phyloP scores from a whole-genome alignment of 2,888 invertebrate genomes.

The Hemaris fuciformis region DNA sequence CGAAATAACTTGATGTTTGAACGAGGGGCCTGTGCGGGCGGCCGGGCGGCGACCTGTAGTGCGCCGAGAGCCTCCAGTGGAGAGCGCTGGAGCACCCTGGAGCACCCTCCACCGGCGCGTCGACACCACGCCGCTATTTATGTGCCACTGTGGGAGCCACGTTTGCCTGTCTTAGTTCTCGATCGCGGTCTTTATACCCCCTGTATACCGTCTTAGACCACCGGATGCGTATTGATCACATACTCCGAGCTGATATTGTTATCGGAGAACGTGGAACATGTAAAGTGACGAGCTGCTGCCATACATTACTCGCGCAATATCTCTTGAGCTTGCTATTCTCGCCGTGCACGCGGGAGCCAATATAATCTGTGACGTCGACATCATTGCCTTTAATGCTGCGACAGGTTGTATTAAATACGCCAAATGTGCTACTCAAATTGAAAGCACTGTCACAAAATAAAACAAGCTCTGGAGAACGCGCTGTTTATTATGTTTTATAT shows the following conservation, averaged over 20 bases:
- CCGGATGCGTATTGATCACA: not conserved
- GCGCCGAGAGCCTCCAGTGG: not conserved
- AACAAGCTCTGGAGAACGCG: too few relatives aligned
- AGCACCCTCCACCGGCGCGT: not conserved
- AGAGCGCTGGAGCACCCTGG: not conserved
- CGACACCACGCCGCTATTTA: not conserved
- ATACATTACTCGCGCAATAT: not conserved
- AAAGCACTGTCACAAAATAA: too few relatives aligned
- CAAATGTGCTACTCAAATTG: too few relatives aligned
- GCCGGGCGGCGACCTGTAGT: not conserved
- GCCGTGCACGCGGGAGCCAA: not conserved
- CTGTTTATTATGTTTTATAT: too few relatives aligned
- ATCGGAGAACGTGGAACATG: not conserved
- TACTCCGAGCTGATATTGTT: too few relatives aligned
- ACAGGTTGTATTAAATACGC: too few relatives aligned
- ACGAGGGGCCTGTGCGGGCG: not conserved
- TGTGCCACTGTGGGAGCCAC: not conserved
- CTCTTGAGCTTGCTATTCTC: not conserved
- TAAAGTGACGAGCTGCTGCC: not conserved
- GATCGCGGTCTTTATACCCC: too few relatives aligned
- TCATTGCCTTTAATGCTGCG: not conserved
- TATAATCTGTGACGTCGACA: not conserved
- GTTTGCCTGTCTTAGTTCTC: too few relatives aligned
- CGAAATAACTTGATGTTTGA: constrained; percentile 9
- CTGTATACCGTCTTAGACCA: not conserved